Evolutionary conservation across 2,888 invertebrate genomes (phyloP).

Genomic region (Crepidodera aurea): DNA sequence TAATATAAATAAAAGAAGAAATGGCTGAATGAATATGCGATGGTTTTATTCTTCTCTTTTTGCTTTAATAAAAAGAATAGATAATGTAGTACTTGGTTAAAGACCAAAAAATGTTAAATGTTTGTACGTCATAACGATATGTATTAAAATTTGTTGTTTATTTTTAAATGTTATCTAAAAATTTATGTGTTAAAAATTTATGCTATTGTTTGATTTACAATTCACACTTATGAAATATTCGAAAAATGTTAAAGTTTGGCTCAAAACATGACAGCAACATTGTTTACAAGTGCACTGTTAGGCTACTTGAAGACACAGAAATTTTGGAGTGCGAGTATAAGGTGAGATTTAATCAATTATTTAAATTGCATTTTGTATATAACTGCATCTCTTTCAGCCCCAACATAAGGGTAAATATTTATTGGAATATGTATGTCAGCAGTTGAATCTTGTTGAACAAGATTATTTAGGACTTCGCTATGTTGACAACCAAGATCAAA

Average conservation of each 20-base stretch:
- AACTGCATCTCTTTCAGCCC: slow-evolving; percentile 67
- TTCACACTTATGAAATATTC: slow-evolving; percentile 25
- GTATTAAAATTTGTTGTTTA: slow-evolving; percentile 7
- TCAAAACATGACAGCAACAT: slow-evolving; percentile 77
- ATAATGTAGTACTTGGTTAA: no score
- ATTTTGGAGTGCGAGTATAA: slow-evolving; percentile 93
- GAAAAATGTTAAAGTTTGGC: slow-evolving; percentile 60
- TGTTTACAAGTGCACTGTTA: slow-evolving; percentile 87
- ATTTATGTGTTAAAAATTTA: slow-evolving; percentile 20
- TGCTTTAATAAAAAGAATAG: no score
- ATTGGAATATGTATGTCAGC: slow-evolving; percentile 89
- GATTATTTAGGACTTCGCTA: slow-evolving; percentile 95
- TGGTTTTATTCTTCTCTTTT: no score
- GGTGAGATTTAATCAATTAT: slow-evolving; percentile 61
- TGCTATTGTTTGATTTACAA: slow-evolving; percentile 18
- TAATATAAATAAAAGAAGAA: no score
- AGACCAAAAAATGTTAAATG: background rate
- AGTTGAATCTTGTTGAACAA: slow-evolving; percentile 88
- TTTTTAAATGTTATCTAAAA: slow-evolving; percentile 21
- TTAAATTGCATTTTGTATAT: slow-evolving; percentile 24
- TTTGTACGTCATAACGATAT: slow-evolving; percentile 15
- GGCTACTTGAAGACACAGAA: slow-evolving; percentile 89
- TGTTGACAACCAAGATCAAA: slow-evolving; percentile 87
- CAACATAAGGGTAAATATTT: slow-evolving; percentile 90
- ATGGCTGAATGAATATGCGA: no score